A percentile compares a stretch with the other conserved stretches of the same genome.
Conservation (phyloP, 2,113 vertebrate species). For the Anser brachyrhynchus region DNA sequence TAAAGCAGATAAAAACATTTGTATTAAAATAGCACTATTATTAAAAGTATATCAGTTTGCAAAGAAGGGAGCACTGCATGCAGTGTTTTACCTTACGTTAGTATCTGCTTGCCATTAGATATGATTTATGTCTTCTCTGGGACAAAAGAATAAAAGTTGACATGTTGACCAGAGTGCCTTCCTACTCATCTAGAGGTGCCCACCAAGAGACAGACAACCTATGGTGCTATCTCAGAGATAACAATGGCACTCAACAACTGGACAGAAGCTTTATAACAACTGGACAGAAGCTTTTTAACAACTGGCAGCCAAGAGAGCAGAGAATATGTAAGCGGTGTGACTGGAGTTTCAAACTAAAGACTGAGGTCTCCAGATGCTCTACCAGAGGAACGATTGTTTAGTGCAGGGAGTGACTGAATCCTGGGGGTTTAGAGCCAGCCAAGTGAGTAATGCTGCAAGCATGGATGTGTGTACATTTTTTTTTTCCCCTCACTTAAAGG, state of each 20-base stretch:
- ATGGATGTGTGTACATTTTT: background rate
- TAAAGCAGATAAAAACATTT: background rate
- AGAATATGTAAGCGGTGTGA: fast-evolving
- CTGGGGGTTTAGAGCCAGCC: background rate
- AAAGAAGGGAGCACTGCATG: background rate
- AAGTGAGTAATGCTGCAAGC: background rate
- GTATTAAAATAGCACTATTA: background rate
- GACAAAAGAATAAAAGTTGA: background rate
- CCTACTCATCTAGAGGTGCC: fast-evolving
- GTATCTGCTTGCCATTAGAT: background rate
- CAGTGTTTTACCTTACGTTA: background rate
- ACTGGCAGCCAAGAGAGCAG: background rate
- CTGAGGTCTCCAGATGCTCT: background rate
- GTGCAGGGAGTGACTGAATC: background rate
- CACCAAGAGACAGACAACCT: background rate
- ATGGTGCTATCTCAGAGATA: background rate
- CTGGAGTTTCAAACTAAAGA: background rate
- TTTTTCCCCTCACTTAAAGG: background rate
- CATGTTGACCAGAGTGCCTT: fast-evolving
- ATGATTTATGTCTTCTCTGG: background rate
- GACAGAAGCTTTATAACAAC: background rate
- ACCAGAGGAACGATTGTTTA: background rate
- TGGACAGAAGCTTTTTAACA: background rate
- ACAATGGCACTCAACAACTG: background rate
- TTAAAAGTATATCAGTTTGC: fast-evolving